Evolutionary conservation across 1,140 invertebrate genomes (phyloP), one percentile per base, ranked within the genome.

Genomic region (Anoplolepis gracilipes): DNA sequence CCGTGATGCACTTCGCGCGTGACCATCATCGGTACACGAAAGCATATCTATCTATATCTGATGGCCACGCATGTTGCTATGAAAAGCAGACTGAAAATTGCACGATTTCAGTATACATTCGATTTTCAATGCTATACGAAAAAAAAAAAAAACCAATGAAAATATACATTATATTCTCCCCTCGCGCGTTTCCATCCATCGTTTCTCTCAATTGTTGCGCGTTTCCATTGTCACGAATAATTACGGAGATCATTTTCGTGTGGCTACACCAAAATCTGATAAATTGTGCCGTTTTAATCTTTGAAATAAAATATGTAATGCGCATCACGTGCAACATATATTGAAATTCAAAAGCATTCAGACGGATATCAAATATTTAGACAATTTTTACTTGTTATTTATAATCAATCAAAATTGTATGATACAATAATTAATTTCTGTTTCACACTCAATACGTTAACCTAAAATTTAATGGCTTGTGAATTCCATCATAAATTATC

Each of bases 201-300:
- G 13, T 46, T 36, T n/a, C 57, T 8, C 10, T 22, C 39, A 11
- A 49, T 49, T 78, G 62, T 67, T 28, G n/a, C 30, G 8, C 61
- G 4, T 19, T 30, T 49, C 8, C 61, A 53, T 33, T 30, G 62
- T 55, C 16, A 16, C 77, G 77, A 69, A 69, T 69, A 79, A 79
- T 79, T 55, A 36, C 62, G 19, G 30, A 22, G 64, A 53, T 79
- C 42, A 77, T 67, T 67, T 67, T 33, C 42, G 30, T 49, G 28
- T 22, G 61, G 39, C 39, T 11, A 42, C 61, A 19, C 61, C 76
- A 30, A 53, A 67, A 78, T 78, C 76, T 28, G 61, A 49, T 46
- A 64, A 77, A 64, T 77, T 77, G 46, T 67, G 36, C 16, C 46
- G 22, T 19, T 79, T 69, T 79, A 69, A 69, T 79, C 30, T 81